Conservation (phyloP, 2,888 invertebrate genomes). For the Dryococelus australis region DNA sequence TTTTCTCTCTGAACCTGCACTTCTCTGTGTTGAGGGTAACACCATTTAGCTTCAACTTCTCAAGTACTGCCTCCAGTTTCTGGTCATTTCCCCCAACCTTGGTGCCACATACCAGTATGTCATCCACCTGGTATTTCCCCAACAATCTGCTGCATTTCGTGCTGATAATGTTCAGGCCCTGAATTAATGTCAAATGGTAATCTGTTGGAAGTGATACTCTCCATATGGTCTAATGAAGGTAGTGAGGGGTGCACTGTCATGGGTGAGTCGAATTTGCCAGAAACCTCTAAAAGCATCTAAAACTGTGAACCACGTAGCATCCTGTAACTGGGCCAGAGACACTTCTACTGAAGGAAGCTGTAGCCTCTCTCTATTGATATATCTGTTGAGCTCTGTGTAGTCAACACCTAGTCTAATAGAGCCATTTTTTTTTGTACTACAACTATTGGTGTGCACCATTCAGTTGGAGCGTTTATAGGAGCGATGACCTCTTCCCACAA, state of each 20-base stretch:
- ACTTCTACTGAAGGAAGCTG: constrained; percentile 45
- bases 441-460: constrained; percentile 55
- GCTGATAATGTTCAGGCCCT: constrained; percentile 42
- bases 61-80: neutral
- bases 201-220: too few species aligned
- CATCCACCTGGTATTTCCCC: neutral
- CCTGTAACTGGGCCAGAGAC: constrained; percentile 45
- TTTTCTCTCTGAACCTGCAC: neutral
- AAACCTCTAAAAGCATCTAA: constrained; percentile 50
- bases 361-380: constrained; percentile 42
- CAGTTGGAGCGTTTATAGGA: constrained; percentile 54
- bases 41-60: neutral
- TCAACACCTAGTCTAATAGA: constrained; percentile 52
- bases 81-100: neutral
- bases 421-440: constrained; percentile 50
- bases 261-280: constrained; percentile 48
- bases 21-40: neutral
- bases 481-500: constrained; percentile 49
- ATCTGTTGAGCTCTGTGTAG: constrained; percentile 50
- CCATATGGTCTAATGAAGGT: constrained; percentile 48
- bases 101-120: constrained; percentile 24
- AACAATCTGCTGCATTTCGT: constrained; percentile 37
- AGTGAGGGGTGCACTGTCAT: constrained; percentile 36
- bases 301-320: constrained; percentile 48
- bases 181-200: constrained; percentile 43